A percentile compares a stretch with the other conserved stretches of the same genome.
These are phyloP conservation scores for Thamnophis elegans DNA, from an alignment of 2,797 vertebrate species.

Conservation along the genomic window DNA sequence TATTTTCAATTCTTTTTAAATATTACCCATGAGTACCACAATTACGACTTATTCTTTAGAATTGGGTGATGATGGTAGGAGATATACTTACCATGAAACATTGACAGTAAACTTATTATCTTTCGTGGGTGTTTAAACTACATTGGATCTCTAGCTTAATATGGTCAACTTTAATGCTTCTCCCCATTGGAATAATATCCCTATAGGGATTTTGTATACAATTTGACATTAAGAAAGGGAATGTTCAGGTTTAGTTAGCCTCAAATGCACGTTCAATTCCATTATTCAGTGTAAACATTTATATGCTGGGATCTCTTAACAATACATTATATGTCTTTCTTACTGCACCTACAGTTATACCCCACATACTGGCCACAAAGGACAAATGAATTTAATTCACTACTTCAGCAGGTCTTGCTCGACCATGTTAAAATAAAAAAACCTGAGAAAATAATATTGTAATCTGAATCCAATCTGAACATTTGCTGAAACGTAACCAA, in stretches of 20 bases:
- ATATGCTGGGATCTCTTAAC: background rate
- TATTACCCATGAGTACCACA: background rate
- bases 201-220: background rate
- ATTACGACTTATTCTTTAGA: background rate
- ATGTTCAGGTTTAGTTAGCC: background rate
- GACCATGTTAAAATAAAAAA: background rate
- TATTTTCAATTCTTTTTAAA: too few relatives aligned
- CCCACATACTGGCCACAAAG: background rate
- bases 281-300: background rate
- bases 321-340: background rate
- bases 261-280: background rate
- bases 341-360: background rate
- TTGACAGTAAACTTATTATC: background rate
- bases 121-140: background rate
- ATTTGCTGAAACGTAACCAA: background rate
- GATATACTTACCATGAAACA: background rate
- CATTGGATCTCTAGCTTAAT: background rate
- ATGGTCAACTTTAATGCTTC: background rate
- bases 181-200: background rate
- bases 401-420: background rate
- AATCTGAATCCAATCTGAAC: background rate
- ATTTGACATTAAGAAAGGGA: background rate
- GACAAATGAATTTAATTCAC: background rate
- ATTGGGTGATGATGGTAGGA: background rate
- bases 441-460: background rate